A percentile compares a stretch with the other conserved stretches of the same genome.
Evolutionary conservation across 1,140 invertebrate genomes (phyloP).

Genomic region (Nasonia giraulti): DNA sequence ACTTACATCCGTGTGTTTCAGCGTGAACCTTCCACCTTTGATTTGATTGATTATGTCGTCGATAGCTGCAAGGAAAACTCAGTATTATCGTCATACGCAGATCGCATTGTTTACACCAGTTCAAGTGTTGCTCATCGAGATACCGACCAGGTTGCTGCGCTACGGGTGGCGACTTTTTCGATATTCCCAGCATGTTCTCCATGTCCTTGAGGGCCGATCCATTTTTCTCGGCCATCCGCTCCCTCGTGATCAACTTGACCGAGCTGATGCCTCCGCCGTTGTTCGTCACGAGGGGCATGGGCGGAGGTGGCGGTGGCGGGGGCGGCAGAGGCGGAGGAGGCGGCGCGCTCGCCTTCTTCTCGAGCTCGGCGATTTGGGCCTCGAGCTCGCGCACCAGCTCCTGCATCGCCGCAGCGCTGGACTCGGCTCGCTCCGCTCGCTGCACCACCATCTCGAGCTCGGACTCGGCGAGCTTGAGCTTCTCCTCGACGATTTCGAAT

Average conservation of each 20-base stretch:
- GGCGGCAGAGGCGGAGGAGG: slow-evolving; percentile 70
- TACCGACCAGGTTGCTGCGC: slow-evolving; percentile 68
- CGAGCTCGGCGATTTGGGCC: slow-evolving; percentile 66
- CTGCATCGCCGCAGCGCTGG: slow-evolving; percentile 64
- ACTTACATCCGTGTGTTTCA: slow-evolving; percentile 79
- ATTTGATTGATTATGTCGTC: slow-evolving; percentile 85
- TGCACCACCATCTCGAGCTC: slow-evolving; percentile 78
- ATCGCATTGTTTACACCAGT: slow-evolving; percentile 31
- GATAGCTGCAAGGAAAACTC: slow-evolving; percentile 74
- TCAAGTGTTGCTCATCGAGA: neutral
- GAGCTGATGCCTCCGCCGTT: slow-evolving; percentile 51
- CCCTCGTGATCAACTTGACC: slow-evolving; percentile 65
- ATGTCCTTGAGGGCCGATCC: slow-evolving; percentile 75
- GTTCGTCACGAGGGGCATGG: slow-evolving; percentile 59
- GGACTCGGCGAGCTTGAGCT: slow-evolving; percentile 80
- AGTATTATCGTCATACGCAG: neutral
- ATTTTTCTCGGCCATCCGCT: slow-evolving; percentile 59
- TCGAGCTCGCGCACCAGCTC: slow-evolving; percentile 61
- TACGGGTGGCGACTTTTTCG: slow-evolving; percentile 65
- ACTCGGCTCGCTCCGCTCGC: slow-evolving; percentile 79
- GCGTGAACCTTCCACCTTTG: slow-evolving; percentile 83
- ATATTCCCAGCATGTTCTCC: slow-evolving; percentile 77
- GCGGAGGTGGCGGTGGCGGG: slow-evolving; percentile 68
- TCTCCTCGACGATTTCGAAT: slow-evolving; percentile 82
- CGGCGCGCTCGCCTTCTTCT: slow-evolving; percentile 67